These are phyloP conservation scores for Alligator mississippiensis DNA, from an alignment of 2,113 vertebrate genomes.

Conservation along the genomic window DNA sequence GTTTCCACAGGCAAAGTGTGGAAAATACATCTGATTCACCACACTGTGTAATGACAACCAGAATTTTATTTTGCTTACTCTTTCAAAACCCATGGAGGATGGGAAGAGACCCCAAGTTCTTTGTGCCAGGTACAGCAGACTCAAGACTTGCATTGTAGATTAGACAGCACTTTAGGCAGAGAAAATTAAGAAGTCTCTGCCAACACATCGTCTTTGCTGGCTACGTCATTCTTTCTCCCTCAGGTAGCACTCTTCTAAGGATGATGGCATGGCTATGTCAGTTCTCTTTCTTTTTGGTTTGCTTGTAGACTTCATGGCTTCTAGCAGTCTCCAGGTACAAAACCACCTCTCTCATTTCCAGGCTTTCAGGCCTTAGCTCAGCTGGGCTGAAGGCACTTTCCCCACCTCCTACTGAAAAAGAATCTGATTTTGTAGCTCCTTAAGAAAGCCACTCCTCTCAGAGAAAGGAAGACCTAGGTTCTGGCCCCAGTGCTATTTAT, in stretches of 20 bases:
- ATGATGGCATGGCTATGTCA: not conserved
- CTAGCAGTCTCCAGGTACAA: not conserved
- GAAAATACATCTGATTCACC: not conserved
- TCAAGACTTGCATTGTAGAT: not conserved
- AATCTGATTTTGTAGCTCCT: no score
- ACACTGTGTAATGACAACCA: not conserved
- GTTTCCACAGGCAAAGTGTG: not conserved
- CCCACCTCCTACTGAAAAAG: no score
- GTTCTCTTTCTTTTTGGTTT: not conserved
- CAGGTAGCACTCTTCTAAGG: not conserved
- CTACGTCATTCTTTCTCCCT: not conserved
- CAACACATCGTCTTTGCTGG: no score
- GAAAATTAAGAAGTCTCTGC: no score
- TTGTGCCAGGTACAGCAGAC: not conserved
- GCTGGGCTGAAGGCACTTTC: no score
- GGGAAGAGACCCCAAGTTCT: not conserved
- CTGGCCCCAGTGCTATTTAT: no score
- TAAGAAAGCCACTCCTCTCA: no score
- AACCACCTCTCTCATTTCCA: no score
- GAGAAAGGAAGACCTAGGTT: no score
- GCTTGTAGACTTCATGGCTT: not conserved
- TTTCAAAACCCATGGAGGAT: not conserved
- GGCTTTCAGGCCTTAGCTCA: no score
- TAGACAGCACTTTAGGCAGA: not conserved
- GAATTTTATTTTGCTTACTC: not conserved